A percentile compares a stretch with the other conserved stretches of the same genome.
Evolutionary conservation across 2,113 vertebrate species (phyloP).

Genomic region (Bothrops jararaca): DNA sequence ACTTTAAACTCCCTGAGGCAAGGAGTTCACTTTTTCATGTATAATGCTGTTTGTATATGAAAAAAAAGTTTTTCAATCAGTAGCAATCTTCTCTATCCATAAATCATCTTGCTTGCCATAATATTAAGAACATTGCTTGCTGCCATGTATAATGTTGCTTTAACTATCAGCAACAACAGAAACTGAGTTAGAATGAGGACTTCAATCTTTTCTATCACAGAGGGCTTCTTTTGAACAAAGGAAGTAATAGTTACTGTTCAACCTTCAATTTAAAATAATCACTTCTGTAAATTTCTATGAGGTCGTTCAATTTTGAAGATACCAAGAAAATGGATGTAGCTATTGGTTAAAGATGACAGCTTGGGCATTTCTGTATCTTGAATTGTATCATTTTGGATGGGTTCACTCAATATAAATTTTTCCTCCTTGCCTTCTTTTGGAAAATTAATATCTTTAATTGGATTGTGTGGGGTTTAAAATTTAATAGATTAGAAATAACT

Average conservation of each 20-base stretch:
- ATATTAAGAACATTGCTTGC: neutral
- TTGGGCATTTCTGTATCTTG: neutral
- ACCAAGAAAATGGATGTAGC: neutral
- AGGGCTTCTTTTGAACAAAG: neutral
- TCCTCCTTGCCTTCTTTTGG: neutral
- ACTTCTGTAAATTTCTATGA: neutral
- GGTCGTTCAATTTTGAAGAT: neutral
- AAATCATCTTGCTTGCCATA: too few species aligned
- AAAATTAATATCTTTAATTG: neutral
- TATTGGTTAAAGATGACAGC: neutral
- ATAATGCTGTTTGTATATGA: neutral
- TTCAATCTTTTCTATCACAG: neutral
- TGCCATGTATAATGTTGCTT: neutral
- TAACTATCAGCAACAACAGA: neutral
- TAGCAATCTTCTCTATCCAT: neutral
- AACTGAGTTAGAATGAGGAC: neutral
- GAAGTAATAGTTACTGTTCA: neutral
- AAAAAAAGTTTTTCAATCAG: neutral
- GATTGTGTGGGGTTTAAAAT: neutral
- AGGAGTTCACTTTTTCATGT: neutral
- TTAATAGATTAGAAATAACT: neutral
- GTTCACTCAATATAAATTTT: neutral
- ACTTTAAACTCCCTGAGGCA: neutral
- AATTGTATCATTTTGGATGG: neutral
- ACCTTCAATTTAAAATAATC: neutral